phyloP scores from a whole-genome alignment of 2,113 vertebrate genomes.

The Forbesichthys papilliferus region DNA sequence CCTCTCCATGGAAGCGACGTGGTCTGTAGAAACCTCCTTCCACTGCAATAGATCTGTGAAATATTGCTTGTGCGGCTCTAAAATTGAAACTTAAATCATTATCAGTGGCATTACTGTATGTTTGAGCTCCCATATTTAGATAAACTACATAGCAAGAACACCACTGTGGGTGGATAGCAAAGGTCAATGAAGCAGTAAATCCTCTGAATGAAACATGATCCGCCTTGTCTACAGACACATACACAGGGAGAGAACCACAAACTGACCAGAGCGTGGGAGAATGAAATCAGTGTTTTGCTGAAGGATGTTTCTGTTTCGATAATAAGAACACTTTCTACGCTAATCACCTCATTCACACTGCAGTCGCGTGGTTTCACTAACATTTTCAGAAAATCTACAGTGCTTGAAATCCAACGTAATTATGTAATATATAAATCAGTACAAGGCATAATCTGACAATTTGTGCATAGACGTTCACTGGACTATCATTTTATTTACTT shows the following conservation, averaged over 20 bases:
- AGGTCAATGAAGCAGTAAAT: constrained; percentile 38
- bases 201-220: constrained; percentile 51
- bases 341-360: neutral
- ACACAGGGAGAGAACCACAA: constrained; percentile 23
- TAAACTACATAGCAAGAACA: neutral
- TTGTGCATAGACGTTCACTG: constrained; percentile 14
- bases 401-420: neutral
- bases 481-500: constrained; percentile 11
- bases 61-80: constrained; percentile 37
- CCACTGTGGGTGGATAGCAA: constrained; percentile 29
- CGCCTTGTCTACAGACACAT: constrained; percentile 36
- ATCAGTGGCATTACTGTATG: constrained; percentile 41
- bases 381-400: neutral
- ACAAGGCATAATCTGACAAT: constrained; percentile 9
- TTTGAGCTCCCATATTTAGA: constrained; percentile 31
- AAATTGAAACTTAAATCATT: constrained; percentile 36
- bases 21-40: too few relatives aligned
- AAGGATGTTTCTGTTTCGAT: constrained; percentile 17
- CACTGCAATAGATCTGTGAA: constrained; percentile 51
- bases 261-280: constrained; percentile 31
- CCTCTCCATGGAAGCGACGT: too few relatives aligned
- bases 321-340: constrained; percentile 10
- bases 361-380: neutral
- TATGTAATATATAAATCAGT: constrained; percentile 3
- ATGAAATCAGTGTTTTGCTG: constrained; percentile 26